Conservation (phyloP, 2,113 vertebrate genomes). For the Sinocyclocheilus rhinocerous region DNA sequence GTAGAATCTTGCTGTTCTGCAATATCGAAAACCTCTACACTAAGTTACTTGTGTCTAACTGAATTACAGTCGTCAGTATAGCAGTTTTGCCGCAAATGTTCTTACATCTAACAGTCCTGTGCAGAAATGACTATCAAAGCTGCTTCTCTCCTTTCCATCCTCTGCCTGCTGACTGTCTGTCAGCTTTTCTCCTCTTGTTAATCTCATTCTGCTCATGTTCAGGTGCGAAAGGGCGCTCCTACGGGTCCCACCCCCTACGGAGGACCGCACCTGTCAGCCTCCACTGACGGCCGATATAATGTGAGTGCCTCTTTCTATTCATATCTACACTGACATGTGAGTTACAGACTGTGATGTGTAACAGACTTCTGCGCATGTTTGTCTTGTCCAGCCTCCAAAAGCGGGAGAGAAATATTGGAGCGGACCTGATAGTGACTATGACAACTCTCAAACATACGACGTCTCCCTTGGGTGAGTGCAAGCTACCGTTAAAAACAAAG, state of each 20-base stretch:
- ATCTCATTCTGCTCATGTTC: conserved; percentile 50
- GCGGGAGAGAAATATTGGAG: conserved; percentile 87
- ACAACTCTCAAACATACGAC: conserved; percentile 92
- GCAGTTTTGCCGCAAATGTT: conserved; percentile 2
- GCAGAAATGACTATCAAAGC: background rate
- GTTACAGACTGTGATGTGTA: background rate
- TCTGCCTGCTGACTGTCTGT: background rate
- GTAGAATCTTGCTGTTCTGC: background rate
- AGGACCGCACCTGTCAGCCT: conserved; percentile 84
- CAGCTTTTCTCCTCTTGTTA: conserved; percentile 26
- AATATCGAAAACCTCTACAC: background rate
- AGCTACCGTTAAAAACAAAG: background rate
- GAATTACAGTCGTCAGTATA: background rate
- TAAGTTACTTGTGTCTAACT: background rate
- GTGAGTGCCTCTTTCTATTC: conserved; percentile 68
- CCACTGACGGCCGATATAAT: conserved; percentile 88
- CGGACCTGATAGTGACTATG: conserved; percentile 94
- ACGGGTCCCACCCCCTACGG: conserved; percentile 83
- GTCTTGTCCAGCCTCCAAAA: conserved; percentile 78
- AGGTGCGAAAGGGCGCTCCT: conserved; percentile 90
- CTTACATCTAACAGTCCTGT: conserved; percentile 25
- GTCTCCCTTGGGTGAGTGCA: conserved; percentile 81
- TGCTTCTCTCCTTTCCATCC: background rate
- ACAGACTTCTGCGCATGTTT: background rate
- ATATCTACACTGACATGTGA: background rate